Base-by-base conservation (phyloP, 1,140 invertebrate genomes). In the Brachionus rubens region DNA sequence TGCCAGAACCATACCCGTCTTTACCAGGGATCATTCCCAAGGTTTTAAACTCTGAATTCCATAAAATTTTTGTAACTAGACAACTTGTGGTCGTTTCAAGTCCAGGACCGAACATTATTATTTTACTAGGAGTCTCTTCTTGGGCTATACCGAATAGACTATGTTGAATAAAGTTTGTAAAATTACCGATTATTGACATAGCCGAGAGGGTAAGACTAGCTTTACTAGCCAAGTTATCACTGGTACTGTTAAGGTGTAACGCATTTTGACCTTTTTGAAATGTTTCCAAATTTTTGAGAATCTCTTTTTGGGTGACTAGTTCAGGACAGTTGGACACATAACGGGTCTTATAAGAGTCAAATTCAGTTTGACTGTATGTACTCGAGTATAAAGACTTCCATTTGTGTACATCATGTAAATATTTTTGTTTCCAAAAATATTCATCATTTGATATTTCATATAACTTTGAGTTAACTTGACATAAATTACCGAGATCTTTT, bases 21-120 rank as follows among this genome's bases (percentile, higher is more conserved):
- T 59, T 41, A 1, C 70, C 70, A 40, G 70, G 70, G 26, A 75
- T 46, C 70, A 75, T 75, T 1, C 48, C 70, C 19, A 75, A 7
- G 14, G 70, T 54, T 54, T 75, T 52, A 43, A 75, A 75, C 6
- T 52, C 47, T n/a, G 47, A 52, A 26, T 75, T 14, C 48, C 70
- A 59, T 12, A 75, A 16, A 16, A 75, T 33, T 28, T 59, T 75
- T 14, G 47, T 75, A 9, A 75, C 52, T 14, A 75, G 26, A 30
- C 41, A 48, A 28, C 47, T 43, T 40, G 48, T 75, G 1, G 33
- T 43, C 28, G 47, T 75, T 59, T 75, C 70, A 16, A 75, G 36
- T n/a, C 70, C 70, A 40, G 70, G 70, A 9, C 70, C 70, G 19
- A 54, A 56, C 52, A 75, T 75, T 2, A 75, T 40, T 21, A 72